phyloP scores from a whole-genome alignment of 2,113 vertebrate species.

The Mesoclemmys tuberculata region DNA sequence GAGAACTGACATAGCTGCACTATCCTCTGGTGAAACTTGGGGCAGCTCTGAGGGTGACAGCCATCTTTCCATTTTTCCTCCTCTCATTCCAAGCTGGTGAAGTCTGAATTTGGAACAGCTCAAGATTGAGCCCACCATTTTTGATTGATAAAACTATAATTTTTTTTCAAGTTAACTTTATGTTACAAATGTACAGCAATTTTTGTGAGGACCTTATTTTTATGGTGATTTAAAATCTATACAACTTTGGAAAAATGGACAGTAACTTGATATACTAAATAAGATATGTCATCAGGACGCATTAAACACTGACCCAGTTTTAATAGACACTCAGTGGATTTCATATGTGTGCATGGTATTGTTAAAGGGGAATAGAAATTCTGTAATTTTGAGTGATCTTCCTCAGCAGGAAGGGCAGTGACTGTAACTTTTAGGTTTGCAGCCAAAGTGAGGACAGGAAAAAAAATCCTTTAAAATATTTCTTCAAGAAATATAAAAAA shows the following conservation, averaged over 20 bases:
- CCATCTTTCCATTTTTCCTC: neutral
- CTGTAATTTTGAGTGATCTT: neutral
- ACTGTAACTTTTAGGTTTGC: neutral
- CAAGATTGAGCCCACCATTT: neutral
- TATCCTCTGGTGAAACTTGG: neutral
- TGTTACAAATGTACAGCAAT: neutral
- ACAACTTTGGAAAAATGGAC: neutral
- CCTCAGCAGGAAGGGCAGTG: neutral
- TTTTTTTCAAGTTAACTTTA: neutral
- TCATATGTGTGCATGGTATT: neutral
- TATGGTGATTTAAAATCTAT: neutral
- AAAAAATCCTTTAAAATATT: neutral
- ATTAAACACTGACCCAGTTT: neutral
- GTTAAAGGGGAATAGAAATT: slow-evolving; percentile 2
- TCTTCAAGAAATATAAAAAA: neutral
- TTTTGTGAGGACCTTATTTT: neutral
- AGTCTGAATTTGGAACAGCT: neutral
- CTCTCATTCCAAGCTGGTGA: neutral
- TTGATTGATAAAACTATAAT: neutral
- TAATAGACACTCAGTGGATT: neutral
- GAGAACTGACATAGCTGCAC: neutral
- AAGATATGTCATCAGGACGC: neutral
- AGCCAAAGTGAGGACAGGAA: accelerated
- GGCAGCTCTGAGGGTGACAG: neutral
- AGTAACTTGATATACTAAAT: neutral